Base-by-base conservation (phyloP, 23 tunicate genomes). In the Diplosoma virens region DNA sequence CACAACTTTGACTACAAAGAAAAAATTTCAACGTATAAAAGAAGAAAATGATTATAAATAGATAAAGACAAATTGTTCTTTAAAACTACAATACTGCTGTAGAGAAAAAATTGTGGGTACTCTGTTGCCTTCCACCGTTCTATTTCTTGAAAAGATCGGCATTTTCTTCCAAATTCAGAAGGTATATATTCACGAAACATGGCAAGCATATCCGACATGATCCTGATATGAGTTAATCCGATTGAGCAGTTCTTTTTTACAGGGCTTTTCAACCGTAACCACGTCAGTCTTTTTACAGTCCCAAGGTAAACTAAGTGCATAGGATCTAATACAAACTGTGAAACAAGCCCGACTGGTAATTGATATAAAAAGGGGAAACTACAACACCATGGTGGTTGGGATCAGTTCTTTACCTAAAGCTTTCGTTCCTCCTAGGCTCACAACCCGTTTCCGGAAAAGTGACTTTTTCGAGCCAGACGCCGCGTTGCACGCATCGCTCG, bases 111-210 rank as follows among this genome's bases (percentile, higher is more conserved):
- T 47, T 58, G 71, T 1, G 72, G 71, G 59, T 58, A 71, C 34
- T 81, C 86, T 58, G 79, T 58, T 27, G 79, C 86, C 45, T 81
- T 81, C 79, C 86, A 81, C 16, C 86, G 67, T 30, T 81, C 79
- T 32, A 71, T 28, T 37, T 81, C 79, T 26, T 37, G 20, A 31
- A 81, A 45, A 71, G 78, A 55, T 25, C 79, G 55, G 20, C 67
- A 45, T 59, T 71, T 71, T 58, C 86, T 76, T 32, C 26, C 32
- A 71, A 81, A 81, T 58, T 81, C 79, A 18, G 37, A 32, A 4
- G 79, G 71, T 58, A 81, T 36, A 37, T 18, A 81, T 23, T 26
- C 21, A 9, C 47, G 29, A 6, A 71, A 41, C 6, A 33, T 14
- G 18, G 37, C 27, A 60, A 81, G 72, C 1, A 29, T 16, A 14